Evolutionary conservation across 2,797 vertebrate genomes (phyloP), one percentile per base, ranked within the genome.

Genomic region (Thaleichthys pacificus): DNA sequence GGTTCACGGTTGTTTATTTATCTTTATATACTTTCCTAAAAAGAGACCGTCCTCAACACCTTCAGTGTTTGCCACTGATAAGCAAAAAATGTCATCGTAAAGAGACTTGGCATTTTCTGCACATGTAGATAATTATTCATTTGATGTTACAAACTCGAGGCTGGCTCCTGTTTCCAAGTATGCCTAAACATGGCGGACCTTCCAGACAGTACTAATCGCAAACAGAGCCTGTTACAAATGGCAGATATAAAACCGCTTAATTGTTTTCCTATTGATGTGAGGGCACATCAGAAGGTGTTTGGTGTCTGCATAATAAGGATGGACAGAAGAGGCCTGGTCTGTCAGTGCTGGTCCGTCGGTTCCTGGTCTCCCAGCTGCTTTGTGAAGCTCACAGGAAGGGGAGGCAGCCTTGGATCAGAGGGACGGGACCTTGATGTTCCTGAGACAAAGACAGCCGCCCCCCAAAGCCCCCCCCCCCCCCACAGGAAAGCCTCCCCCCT

Each of bases 351-450:
- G 66, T 69, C 70, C 19, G 57, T 19, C 9, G 24, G 30, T 7
- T 35, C 22, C n/a, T 19, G n/a, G 24, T 32, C 1, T 61, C 68
- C 61, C 67, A 54, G 15, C 19, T 17, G 51, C 74, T 62, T 19
- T 80, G 70, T 78, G 61, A 24, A 76, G 80, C 78, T 83, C 75
- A 66, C 47, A 74, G 30, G 69, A 73, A 71, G 68, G 58, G 26
- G 60, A 61, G 61, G 76, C 74, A 80, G 74, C 81, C 30, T 1
- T 26, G 77, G 81, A 89, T 88, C 86, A 87, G 85, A 88, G 75
- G 57, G 49, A 64, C 26, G 68, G 69, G 67, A 80, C 87, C 86
- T 88, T 89, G 86, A 89, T 86, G 86, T 86, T 89, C 81, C 86
- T 86, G 71, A 74, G 77, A 86, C 80, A 73, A 80, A 81, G 78